Conservation (phyloP, 2,888 invertebrate species). For the Podotricha telesiphe region DNA sequence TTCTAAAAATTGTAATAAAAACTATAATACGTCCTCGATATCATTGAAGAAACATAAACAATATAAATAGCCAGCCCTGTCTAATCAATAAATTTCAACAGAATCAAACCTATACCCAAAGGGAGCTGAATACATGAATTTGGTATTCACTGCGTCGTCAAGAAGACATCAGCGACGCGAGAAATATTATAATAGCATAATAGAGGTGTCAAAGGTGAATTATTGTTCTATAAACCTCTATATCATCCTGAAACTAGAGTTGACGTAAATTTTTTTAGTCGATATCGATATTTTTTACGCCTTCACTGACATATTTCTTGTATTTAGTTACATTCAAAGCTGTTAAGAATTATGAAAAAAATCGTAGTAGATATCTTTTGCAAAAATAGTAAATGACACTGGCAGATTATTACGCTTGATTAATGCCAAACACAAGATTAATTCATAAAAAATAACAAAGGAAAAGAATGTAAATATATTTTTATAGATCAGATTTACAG, state of each 20-base stretch:
- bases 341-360: no score
- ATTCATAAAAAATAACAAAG: no score
- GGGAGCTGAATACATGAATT: slow-evolving; percentile 62
- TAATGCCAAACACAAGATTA: no score
- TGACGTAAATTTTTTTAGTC: neutral
- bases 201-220: slow-evolving; percentile 82
- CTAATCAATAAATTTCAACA: slow-evolving; percentile 70
- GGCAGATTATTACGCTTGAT: no score
- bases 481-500: no score
- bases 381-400: no score
- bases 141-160: slow-evolving; percentile 82
- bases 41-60: slow-evolving; percentile 52
- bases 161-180: slow-evolving; percentile 80
- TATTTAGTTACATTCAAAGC: no score
- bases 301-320: no score
- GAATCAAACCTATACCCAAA: slow-evolving; percentile 51
- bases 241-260: slow-evolving; percentile 36
- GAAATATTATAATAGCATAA: slow-evolving; percentile 83
- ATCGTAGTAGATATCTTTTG: no score
- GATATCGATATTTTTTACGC: slow-evolving; percentile 12
- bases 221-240: slow-evolving; percentile 63
- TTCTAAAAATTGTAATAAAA: neutral
- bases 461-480: no score
- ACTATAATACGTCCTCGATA: slow-evolving; percentile 43
- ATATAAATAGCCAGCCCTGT: slow-evolving; percentile 67